Percentiles rank a stretch among this genome's conserved stretches.
Conservation (phyloP, 2,888 invertebrate species). For the Colostygia pectinataria region DNA sequence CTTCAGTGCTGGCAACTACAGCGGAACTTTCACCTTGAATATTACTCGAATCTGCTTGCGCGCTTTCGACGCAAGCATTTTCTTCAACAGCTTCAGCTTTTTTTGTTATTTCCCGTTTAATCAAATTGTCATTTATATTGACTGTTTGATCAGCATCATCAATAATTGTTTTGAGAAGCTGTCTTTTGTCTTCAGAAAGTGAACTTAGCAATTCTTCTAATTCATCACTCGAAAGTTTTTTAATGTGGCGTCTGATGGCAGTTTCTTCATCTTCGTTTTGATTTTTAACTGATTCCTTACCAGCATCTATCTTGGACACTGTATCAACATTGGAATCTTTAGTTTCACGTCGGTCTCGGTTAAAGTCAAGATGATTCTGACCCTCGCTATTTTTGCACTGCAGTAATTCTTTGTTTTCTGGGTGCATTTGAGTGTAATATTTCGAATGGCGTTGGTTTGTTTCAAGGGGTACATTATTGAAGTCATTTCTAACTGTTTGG, state of each 20-base stretch:
- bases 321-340: slow-evolving; percentile 35
- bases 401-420: slow-evolving; percentile 43
- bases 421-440: slow-evolving; percentile 48
- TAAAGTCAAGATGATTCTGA: slow-evolving; percentile 39
- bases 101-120: slow-evolving; percentile 75
- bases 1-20: slow-evolving; percentile 46
- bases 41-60: slow-evolving; percentile 61
- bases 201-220: slow-evolving; percentile 66
- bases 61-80: slow-evolving; percentile 59
- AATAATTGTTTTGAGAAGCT: slow-evolving; percentile 67
- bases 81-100: slow-evolving; percentile 70
- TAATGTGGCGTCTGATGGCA: slow-evolving; percentile 67
- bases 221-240: slow-evolving; percentile 64
- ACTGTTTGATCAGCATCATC: slow-evolving; percentile 44
- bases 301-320: slow-evolving; percentile 24
- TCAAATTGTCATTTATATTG: slow-evolving; percentile 41
- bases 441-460: slow-evolving; percentile 38
- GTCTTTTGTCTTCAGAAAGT: slow-evolving; percentile 66
- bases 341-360: slow-evolving; percentile 56
- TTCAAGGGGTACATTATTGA: slow-evolving; percentile 44
- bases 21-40: slow-evolving; percentile 51
- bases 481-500: slow-evolving; percentile 43
- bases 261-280: slow-evolving; percentile 62
- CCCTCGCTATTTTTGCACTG: slow-evolving; percentile 45
- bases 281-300: slow-evolving; percentile 34